A percentile compares a stretch with the other conserved stretches of the same genome.
phyloP scores from a whole-genome alignment of 2,888 invertebrate species.

The Cryptus armator region DNA sequence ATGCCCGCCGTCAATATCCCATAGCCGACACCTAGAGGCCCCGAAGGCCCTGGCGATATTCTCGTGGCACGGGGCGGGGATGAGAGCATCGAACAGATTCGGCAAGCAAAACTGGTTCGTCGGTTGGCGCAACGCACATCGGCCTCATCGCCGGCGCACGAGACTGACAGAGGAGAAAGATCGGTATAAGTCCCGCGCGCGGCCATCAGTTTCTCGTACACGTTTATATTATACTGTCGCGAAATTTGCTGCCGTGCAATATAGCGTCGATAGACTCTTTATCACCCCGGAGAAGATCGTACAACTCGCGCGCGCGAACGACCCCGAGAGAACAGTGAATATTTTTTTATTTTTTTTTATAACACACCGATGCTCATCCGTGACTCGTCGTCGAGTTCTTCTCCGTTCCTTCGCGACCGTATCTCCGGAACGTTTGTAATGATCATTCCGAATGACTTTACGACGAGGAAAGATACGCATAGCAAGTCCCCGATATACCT shows the following conservation, averaged over 20 bases:
- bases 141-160: background rate
- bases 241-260: slow-evolving; percentile 42
- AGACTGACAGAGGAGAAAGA: slow-evolving; percentile 12
- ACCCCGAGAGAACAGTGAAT: slow-evolving; percentile 57
- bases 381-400: slow-evolving; percentile 39
- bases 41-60: slow-evolving; percentile 55
- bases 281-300: slow-evolving; percentile 55
- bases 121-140: slow-evolving; percentile 25
- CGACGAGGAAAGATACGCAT: slow-evolving; percentile 41
- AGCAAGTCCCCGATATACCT: background rate
- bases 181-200: background rate
- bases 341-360: slow-evolving; percentile 34
- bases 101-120: slow-evolving; percentile 52
- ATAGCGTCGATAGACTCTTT: slow-evolving; percentile 62
- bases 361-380: slow-evolving; percentile 36
- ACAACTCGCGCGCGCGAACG: slow-evolving; percentile 54
- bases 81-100: slow-evolving; percentile 15
- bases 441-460: slow-evolving; percentile 67
- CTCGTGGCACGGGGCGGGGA: background rate
- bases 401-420: slow-evolving; percentile 46
- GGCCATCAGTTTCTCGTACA: background rate
- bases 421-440: slow-evolving; percentile 57
- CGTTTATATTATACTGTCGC: slow-evolving; percentile 39
- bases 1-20: slow-evolving; percentile 79
- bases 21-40: slow-evolving; percentile 77